Evolutionary conservation across 2,113 vertebrate species (phyloP).

Genomic region (Hydrochoerus hydrochaeris): DNA sequence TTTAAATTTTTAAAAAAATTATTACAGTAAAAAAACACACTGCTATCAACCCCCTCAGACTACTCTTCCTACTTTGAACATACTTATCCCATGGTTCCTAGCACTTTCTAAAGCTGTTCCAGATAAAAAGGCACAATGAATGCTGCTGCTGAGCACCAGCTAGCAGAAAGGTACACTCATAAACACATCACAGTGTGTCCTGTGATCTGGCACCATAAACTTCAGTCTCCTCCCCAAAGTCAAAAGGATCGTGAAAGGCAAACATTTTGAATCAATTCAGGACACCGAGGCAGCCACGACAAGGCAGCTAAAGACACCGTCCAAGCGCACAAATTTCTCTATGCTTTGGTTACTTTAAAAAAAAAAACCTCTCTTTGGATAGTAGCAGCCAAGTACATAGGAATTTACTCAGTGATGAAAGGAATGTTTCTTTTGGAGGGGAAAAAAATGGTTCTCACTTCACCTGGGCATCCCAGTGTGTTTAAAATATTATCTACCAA

Average conservation of each 20-base stretch:
- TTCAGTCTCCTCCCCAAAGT: background rate
- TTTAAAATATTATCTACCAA: background rate
- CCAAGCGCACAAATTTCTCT: background rate
- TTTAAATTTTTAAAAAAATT: background rate
- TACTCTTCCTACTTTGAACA: background rate
- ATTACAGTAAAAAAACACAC: background rate
- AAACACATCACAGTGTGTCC: too few relatives aligned
- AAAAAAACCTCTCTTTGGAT: background rate
- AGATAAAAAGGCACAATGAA: background rate
- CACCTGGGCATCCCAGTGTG: background rate
- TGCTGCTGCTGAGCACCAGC: background rate
- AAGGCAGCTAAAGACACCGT: background rate
- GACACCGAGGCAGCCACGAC: background rate
- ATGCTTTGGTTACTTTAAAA: constrained; percentile 29
- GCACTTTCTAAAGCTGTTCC: background rate
- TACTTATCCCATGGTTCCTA: background rate
- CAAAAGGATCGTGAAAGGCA: background rate
- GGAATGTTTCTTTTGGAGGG: background rate
- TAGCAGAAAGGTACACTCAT: background rate
- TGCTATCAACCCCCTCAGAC: background rate
- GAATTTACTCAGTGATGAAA: constrained; percentile 27
- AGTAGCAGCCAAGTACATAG: background rate
- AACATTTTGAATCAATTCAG: background rate
- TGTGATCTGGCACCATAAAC: background rate
- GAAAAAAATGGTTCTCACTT: background rate